These are phyloP conservation scores for Mamestra brassicae DNA, from an alignment of 2,888 invertebrate species.

Conservation along the genomic window DNA sequence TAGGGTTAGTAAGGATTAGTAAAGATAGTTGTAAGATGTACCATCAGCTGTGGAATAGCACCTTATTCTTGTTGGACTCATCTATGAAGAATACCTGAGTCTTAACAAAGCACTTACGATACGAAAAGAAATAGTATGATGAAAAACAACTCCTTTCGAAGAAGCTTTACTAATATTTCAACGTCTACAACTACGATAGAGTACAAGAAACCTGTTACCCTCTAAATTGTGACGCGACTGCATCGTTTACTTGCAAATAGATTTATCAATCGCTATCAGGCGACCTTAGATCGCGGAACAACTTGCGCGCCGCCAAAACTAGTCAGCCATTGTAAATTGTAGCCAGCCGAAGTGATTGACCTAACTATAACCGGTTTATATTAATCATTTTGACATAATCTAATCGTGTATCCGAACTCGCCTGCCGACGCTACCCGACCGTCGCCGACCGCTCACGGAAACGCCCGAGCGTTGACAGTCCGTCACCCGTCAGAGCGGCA, in stretches of 20 bases:
- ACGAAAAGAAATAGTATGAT: neutral
- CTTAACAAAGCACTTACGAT: neutral
- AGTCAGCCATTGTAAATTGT: slow-evolving; percentile 59
- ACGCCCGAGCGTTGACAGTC: slow-evolving; percentile 85
- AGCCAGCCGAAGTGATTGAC: slow-evolving; percentile 81
- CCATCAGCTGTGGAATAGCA: too few species aligned
- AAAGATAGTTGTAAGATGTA: too few species aligned
- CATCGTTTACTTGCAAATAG: slow-evolving; percentile 36
- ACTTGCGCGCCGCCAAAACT: slow-evolving; percentile 75
- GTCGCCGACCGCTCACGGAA: slow-evolving; percentile 76
- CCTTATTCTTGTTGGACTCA: neutral
- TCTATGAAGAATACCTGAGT: neutral
- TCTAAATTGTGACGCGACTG: slow-evolving; percentile 33
- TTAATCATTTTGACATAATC: slow-evolving; percentile 85
- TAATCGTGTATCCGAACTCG: slow-evolving; percentile 77
- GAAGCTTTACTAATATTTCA: neutral
- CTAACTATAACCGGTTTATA: slow-evolving; percentile 82
- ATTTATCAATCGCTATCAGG: slow-evolving; percentile 63
- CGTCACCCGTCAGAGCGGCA: slow-evolving; percentile 88
- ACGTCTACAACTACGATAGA: neutral
- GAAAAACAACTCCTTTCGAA: neutral
- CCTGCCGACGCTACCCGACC: slow-evolving; percentile 67
- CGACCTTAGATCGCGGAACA: slow-evolving; percentile 66
- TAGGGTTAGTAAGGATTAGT: too few species aligned
- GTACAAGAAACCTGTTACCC: slow-evolving; percentile 30